phyloP scores from a whole-genome alignment of 2,888 invertebrate genomes.

The Cyrtodaria siliqua region DNA sequence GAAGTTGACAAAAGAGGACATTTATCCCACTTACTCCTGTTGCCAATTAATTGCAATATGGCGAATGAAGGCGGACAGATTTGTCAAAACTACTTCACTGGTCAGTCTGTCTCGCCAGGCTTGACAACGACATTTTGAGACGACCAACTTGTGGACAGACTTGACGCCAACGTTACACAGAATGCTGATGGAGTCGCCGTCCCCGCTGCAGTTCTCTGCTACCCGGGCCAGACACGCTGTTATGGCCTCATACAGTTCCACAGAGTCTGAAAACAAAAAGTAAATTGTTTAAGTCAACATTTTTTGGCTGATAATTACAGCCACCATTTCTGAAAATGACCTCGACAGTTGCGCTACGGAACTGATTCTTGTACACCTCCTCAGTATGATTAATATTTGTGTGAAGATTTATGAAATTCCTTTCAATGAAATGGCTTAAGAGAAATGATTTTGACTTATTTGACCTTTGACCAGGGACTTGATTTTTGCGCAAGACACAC shows the following conservation, averaged over 20 bases:
- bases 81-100: slow-evolving; percentile 10
- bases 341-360: no score
- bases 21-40: slow-evolving; percentile 12
- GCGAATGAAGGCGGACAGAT: slow-evolving; percentile 37
- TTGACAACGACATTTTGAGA: slow-evolving; percentile 19
- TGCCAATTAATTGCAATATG: slow-evolving; percentile 22
- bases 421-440: no score
- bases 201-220: background rate
- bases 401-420: no score
- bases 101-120: slow-evolving; percentile 14
- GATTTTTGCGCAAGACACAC: no score
- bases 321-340: no score
- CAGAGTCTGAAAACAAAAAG: slow-evolving; percentile 5
- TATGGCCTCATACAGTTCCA: background rate
- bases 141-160: slow-evolving; percentile 23
- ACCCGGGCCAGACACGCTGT: slow-evolving; percentile 30
- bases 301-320: no score
- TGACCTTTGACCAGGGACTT: no score
- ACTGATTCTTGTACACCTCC: no score
- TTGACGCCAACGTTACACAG: slow-evolving; percentile 20
- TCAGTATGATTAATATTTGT: no score
- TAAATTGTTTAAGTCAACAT: no score
- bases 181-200: slow-evolving; percentile 6
- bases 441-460: no score
- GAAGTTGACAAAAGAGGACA: no score